These are phyloP conservation scores for Stegophylla sp. DNA, from an alignment of 2,888 invertebrate species.

Conservation along the genomic window DNA sequence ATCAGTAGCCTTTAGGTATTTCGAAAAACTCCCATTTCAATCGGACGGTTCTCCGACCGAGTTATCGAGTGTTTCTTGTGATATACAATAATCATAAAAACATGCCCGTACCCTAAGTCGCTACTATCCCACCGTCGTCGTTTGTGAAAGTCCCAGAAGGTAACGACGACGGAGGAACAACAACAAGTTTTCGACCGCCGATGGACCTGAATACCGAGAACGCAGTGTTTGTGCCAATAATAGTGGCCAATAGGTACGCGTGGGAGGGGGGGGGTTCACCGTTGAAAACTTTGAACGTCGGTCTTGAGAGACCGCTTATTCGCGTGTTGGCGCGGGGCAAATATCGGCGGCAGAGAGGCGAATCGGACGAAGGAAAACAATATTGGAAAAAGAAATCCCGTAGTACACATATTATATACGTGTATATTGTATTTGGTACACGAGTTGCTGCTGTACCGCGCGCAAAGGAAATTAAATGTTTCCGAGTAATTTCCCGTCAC, in stretches of 20 bases:
- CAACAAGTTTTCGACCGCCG: not conserved
- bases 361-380: slow-evolving; percentile 10
- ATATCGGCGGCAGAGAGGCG: not conserved
- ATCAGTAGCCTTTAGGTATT: too few relatives aligned
- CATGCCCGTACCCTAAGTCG: too few relatives aligned
- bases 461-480: slow-evolving; percentile 21
- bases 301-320: not conserved
- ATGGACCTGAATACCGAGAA: too few relatives aligned
- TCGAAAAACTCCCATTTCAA: too few relatives aligned
- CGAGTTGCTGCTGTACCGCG: too few relatives aligned
- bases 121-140: too few relatives aligned
- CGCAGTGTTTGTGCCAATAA: not conserved
- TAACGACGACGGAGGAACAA: not conserved
- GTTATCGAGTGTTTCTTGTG: too few relatives aligned
- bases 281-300: not conserved
- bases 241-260: not conserved
- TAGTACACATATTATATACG: too few relatives aligned
- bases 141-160: not conserved
- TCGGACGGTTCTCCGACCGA: too few relatives aligned
- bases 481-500: slow-evolving; percentile 18
- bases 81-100: too few relatives aligned
- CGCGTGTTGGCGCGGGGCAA: too few relatives aligned
- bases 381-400: not conserved
- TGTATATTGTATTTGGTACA: too few relatives aligned
- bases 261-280: not conserved